phyloP scores from a whole-genome alignment of 2,888 invertebrate genomes.

The Amiota minor region DNA sequence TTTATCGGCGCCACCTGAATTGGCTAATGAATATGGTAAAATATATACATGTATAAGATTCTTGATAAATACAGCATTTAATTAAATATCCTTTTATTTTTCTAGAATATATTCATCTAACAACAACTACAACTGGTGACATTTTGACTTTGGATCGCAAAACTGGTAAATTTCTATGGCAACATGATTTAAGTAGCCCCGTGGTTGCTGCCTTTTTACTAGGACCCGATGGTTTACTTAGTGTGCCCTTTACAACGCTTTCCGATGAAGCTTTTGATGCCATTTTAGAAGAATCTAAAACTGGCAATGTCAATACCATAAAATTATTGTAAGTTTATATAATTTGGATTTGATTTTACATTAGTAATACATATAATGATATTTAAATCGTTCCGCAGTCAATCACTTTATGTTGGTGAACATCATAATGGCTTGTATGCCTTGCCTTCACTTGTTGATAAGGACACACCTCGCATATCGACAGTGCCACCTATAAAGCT shows the following conservation, averaged over 20 bases:
- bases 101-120: constrained; percentile 88
- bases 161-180: constrained; percentile 89
- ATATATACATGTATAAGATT: constrained; percentile 37
- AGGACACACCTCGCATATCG: constrained; percentile 87
- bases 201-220: constrained; percentile 91
- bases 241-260: constrained; percentile 90
- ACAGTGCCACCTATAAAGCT: constrained; percentile 82
- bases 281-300: constrained; percentile 78
- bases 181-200: constrained; percentile 88
- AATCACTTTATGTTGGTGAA: constrained; percentile 94
- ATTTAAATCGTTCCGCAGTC: constrained; percentile 75
- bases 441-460: constrained; percentile 92
- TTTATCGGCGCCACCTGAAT: constrained; percentile 84
- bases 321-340: constrained; percentile 76
- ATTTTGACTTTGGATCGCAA: constrained; percentile 88
- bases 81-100: neutral
- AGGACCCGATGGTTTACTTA: constrained; percentile 83
- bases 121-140: constrained; percentile 90
- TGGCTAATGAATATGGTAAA: constrained; percentile 86
- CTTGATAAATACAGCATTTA: neutral
- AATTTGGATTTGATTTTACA: neutral
- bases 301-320: constrained; percentile 78
- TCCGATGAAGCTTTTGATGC: constrained; percentile 88
- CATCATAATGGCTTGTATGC: constrained; percentile 90
- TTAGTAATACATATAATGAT: neutral